Base-by-base conservation (phyloP, 2,888 invertebrate species). In the Andrena marginata region DNA sequence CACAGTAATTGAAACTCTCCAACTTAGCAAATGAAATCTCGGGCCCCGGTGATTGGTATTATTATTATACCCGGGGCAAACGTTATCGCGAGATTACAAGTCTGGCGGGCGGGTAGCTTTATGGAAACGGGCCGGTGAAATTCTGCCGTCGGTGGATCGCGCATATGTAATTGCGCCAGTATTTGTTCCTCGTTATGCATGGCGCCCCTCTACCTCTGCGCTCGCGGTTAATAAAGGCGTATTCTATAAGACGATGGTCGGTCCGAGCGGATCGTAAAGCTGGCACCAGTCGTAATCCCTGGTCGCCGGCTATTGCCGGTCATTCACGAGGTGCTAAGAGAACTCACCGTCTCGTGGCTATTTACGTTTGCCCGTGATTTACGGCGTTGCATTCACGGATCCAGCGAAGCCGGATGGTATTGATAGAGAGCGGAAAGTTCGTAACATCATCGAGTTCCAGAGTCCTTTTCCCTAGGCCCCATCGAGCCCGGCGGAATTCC, bases 291-390 rank as follows among this genome's bases (percentile, higher is more conserved):
- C 62, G n/a, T 78, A 75, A 81, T 56, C 71, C 51, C 62, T 42
- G 26, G 48, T 60, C 42, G 62, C 74, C 56, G 62, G 23, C 60
- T 81, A 16, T 63, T 48, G 62, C 26, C 16, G 23, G 29, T 84
- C 83, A 78, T 88, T 87, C 89, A 90, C 89, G 89, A 92, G 90
- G 90, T 89, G 92, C 87, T 91, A 88, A 90, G 87, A 26, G 23
- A 90, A 90, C 90, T 86, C 87, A 88, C 80, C 86, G 84, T 89
- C 84, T 80, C 85, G 79, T 51, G 68, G 84, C 85, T 85, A 85
- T 89, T 91, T 88, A 89, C 87, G 84, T 81, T 60, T 86, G 74
- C 42, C 67, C 68, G 71, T 90, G 91, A 92, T 92, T 92, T 91
- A 91, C 86, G 82, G 77, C 80, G 63, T 23, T 69, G 62, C 51